phyloP scores from a whole-genome alignment of 1,140 invertebrate genomes.

The Notospermus geniculatus region DNA sequence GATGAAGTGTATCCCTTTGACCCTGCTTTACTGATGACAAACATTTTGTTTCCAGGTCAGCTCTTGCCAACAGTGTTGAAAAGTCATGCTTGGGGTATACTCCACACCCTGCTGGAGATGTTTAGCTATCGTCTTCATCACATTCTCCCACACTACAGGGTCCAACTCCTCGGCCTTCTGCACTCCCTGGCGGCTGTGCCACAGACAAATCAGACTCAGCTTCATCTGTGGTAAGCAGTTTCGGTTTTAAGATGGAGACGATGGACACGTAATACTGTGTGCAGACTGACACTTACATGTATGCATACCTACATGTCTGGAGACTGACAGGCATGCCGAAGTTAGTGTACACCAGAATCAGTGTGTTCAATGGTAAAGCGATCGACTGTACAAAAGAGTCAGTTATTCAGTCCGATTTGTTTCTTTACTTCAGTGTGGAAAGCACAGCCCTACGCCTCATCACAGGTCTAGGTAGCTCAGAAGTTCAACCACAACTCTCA shows the following conservation, averaged over 20 bases:
- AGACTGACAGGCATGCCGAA: too few relatives aligned
- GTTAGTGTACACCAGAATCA: too few relatives aligned
- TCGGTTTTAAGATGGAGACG: conserved; percentile 11
- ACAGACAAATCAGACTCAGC: conserved; percentile 91
- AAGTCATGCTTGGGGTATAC: conserved; percentile 88
- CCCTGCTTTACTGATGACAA: too few relatives aligned
- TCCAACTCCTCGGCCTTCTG: conserved; percentile 85
- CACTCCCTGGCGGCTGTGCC: conserved; percentile 82
- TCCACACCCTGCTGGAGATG: conserved; percentile 94
- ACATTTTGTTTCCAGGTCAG: conserved; percentile 64
- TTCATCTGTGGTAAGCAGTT: conserved; percentile 76
- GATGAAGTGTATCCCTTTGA: too few relatives aligned
- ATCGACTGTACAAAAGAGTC: too few relatives aligned
- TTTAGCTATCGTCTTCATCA: conserved; percentile 94
- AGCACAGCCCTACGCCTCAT: conserved; percentile 88
- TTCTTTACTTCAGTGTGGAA: conserved; percentile 70
- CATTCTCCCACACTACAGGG: conserved; percentile 90
- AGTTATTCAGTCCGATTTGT: neutral
- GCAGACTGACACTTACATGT: too few relatives aligned
- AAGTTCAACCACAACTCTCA: conserved; percentile 82
- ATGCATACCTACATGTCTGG: too few relatives aligned
- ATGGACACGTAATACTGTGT: neutral
- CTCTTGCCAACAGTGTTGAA: conserved; percentile 86
- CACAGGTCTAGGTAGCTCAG: conserved; percentile 84
- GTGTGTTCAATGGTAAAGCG: too few relatives aligned